Percentiles rank a stretch among this genome's conserved stretches.
Conservation (phyloP, 2,888 invertebrate species). For the Caenorhabditis plicata region DNA sequence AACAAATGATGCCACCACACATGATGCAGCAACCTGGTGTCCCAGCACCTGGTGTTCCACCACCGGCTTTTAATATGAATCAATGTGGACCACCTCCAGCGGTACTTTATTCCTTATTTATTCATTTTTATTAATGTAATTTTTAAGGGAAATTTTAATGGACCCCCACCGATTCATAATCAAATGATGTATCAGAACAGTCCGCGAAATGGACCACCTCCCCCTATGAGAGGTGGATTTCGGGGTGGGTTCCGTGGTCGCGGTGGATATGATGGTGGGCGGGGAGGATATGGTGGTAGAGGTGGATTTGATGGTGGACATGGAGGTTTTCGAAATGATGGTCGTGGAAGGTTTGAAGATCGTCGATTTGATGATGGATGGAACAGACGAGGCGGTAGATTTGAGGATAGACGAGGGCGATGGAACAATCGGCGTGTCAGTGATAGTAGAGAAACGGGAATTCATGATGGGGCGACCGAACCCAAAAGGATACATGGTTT, state of each 20-base stretch:
- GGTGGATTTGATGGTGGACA: neutral
- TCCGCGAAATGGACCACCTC: neutral
- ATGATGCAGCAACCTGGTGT: constrained; percentile 6
- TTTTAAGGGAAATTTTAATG: constrained; percentile 15
- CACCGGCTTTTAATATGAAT: constrained; percentile 12
- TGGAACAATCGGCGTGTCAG: constrained; percentile 1
- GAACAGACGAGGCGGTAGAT: constrained; percentile 1
- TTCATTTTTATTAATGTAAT: neutral
- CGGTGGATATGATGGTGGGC: neutral
- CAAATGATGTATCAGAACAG: neutral
- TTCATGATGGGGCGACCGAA: constrained; percentile 1
- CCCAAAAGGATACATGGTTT: neutral
- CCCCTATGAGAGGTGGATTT: neutral
- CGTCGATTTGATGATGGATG: constrained; percentile 1
- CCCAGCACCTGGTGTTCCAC: constrained; percentile 1
- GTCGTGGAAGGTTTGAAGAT: neutral
- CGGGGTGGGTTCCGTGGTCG: neutral
- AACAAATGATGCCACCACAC: constrained; percentile 5
- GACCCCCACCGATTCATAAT: constrained; percentile 4
- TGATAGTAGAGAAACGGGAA: neutral
- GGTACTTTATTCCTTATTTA: neutral
- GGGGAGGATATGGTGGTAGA: neutral
- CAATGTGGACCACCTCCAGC: constrained; percentile 15
- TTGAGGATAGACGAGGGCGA: constrained; percentile 1
- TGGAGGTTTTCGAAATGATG: too few relatives aligned